Percentiles rank a stretch among this genome's conserved stretches.
Conservation (phyloP, 2,888 invertebrate genomes). For the Drosophila cognata region DNA sequence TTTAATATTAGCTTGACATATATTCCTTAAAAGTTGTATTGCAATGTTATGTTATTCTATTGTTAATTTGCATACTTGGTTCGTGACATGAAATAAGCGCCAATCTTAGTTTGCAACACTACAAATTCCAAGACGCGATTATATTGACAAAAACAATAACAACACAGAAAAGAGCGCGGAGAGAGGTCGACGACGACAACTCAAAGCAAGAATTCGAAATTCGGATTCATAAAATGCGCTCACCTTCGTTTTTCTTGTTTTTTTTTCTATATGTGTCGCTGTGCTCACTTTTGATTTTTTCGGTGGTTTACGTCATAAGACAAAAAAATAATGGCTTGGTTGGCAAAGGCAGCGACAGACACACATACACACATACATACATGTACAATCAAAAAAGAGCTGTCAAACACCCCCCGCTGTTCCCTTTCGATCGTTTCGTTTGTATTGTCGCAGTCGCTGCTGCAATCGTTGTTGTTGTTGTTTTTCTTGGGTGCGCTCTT, state of each 20-base stretch:
- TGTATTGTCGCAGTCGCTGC: slow-evolving; percentile 30
- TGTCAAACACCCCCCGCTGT: slow-evolving; percentile 53
- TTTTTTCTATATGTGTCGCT: slow-evolving; percentile 58
- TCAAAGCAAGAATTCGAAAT: slow-evolving; percentile 32
- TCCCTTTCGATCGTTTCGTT: slow-evolving; percentile 27
- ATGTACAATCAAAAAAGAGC: slow-evolving; percentile 57
- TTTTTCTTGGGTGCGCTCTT: slow-evolving; percentile 27
- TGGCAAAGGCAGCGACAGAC: slow-evolving; percentile 52
- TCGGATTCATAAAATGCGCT: slow-evolving; percentile 56
- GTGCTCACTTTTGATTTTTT: slow-evolving; percentile 75
- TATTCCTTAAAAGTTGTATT: background rate
- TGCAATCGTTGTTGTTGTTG: slow-evolving; percentile 33
- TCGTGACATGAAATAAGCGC: background rate
- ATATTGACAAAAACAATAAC: slow-evolving; percentile 38
- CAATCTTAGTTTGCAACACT: slow-evolving; percentile 6
- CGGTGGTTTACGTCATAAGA: slow-evolving; percentile 81
- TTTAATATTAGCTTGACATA: background rate
- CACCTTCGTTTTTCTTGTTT: slow-evolving; percentile 60
- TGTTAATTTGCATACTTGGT: background rate
- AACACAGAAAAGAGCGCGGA: slow-evolving; percentile 12
- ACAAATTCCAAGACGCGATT: slow-evolving; percentile 67
- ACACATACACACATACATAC: slow-evolving; percentile 20
- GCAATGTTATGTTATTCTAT: background rate
- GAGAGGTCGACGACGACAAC: slow-evolving; percentile 25
- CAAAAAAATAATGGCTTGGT: slow-evolving; percentile 76